Conservation (phyloP, 1,140 invertebrate species). For the Scaptomyza hsui region DNA sequence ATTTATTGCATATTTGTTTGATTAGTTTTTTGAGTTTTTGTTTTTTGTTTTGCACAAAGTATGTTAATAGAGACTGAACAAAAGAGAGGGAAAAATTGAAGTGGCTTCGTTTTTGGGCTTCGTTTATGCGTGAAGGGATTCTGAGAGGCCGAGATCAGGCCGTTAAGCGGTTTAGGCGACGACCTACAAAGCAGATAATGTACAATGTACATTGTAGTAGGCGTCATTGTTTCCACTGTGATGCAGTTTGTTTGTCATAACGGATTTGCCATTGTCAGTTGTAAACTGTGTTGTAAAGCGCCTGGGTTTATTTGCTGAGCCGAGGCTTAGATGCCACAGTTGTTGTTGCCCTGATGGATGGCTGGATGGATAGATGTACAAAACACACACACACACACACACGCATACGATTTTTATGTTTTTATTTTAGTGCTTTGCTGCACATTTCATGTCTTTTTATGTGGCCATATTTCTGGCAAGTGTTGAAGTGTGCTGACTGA, state of each 20-base stretch:
- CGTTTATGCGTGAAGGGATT: slow-evolving; percentile 8
- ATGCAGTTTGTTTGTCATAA: slow-evolving; percentile 20
- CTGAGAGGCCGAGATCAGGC: slow-evolving; percentile 1
- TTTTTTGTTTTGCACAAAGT: no score
- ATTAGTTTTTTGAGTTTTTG: no score
- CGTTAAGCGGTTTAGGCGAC: slow-evolving; percentile 29
- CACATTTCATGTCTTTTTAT: slow-evolving; percentile 71
- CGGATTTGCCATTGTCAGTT: slow-evolving; percentile 44
- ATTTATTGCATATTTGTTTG: no score
- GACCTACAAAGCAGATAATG: slow-evolving; percentile 20
- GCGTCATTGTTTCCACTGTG: slow-evolving; percentile 14
- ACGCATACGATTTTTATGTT: slow-evolving; percentile 23
- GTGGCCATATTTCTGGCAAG: slow-evolving; percentile 72
- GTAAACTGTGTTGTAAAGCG: slow-evolving; percentile 40
- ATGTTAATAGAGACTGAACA: no score
- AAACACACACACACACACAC: no score
- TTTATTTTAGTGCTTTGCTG: slow-evolving; percentile 52
- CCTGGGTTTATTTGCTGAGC: slow-evolving; percentile 71
- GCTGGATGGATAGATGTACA: neutral
- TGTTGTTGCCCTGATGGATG: slow-evolving; percentile 2
- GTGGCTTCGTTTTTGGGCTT: neutral
- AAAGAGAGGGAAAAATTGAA: neutral
- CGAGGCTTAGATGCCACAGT: slow-evolving; percentile 41
- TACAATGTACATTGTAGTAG: slow-evolving; percentile 24
- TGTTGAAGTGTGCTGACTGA: slow-evolving; percentile 64